Conservation (phyloP, 2,113 vertebrate species). For the Xiphophorus couchianus region DNA sequence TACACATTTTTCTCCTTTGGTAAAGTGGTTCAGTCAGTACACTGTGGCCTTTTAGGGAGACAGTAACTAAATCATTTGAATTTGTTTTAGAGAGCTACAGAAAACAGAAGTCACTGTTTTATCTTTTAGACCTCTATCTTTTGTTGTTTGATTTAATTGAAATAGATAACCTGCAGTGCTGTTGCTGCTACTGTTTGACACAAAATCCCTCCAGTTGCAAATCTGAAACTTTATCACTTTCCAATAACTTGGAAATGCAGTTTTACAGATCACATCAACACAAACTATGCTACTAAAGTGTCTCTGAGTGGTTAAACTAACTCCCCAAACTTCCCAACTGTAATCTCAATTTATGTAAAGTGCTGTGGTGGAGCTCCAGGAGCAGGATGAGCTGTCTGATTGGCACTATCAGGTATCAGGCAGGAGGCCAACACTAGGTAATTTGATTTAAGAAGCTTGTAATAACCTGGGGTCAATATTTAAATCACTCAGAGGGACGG, state of each 20-base stretch:
- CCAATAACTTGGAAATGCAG: conserved; percentile 52
- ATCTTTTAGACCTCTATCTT: neutral
- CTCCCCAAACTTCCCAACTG: conserved; percentile 60
- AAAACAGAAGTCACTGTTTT: neutral
- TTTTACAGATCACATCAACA: conserved; percentile 32
- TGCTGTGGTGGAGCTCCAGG: conserved; percentile 53
- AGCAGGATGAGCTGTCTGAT: conserved; percentile 61
- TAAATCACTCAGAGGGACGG: conserved; percentile 59
- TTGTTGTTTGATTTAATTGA: neutral
- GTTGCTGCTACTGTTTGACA: conserved; percentile 1
- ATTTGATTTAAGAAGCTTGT: conserved; percentile 73
- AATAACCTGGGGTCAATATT: conserved; percentile 78
- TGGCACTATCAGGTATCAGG: conserved; percentile 68
- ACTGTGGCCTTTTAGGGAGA: neutral
- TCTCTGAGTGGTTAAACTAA: conserved; percentile 35
- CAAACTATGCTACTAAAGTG: conserved; percentile 48
- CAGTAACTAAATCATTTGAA: neutral
- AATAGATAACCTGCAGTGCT: conserved; percentile 10
- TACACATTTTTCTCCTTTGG: neutral
- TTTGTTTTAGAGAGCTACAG: neutral
- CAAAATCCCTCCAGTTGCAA: conserved; percentile 36
- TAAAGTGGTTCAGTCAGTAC: neutral
- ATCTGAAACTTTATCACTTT: conserved; percentile 39
- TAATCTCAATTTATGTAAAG: conserved; percentile 78
- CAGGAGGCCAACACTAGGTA: conserved; percentile 61